Conservation (phyloP, 2,113 vertebrate genomes). For the Rhinolophus sinicus region DNA sequence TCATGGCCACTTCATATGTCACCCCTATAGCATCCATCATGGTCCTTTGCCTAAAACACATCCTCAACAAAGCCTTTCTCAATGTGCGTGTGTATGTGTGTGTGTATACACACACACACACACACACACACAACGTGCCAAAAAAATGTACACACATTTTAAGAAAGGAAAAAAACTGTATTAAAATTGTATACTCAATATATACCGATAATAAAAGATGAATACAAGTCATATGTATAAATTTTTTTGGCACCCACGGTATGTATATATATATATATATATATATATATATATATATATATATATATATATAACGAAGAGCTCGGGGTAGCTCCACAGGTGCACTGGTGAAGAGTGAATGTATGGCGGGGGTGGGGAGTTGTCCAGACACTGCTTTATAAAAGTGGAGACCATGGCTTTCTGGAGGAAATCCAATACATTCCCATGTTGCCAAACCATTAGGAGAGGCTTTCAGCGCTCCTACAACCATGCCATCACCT, state of each 20-base stretch:
- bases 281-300: neutral
- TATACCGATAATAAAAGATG: no score
- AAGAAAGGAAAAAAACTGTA: no score
- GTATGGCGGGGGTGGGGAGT: fast-evolving
- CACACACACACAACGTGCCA: no score
- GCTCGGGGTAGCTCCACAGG: neutral
- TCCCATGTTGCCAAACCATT: neutral
- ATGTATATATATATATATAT: neutral
- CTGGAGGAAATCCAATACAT: neutral
- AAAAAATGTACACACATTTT: no score
- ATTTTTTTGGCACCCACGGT: no score
- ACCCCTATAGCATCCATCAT: neutral
- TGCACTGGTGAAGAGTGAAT: neutral
- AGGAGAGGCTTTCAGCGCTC: neutral
- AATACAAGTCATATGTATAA: no score
- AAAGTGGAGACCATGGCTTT: neutral
- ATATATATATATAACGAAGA: neutral
- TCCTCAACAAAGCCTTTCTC: neutral
- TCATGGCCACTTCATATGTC: neutral
- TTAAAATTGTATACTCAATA: no score
- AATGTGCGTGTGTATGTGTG: neutral
- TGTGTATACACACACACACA: no score
- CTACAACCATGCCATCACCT: neutral
- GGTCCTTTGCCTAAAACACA: neutral
- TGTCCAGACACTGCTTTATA: neutral